Conservation (phyloP, 2,113 vertebrate genomes). For the Siphamia tubifer region DNA sequence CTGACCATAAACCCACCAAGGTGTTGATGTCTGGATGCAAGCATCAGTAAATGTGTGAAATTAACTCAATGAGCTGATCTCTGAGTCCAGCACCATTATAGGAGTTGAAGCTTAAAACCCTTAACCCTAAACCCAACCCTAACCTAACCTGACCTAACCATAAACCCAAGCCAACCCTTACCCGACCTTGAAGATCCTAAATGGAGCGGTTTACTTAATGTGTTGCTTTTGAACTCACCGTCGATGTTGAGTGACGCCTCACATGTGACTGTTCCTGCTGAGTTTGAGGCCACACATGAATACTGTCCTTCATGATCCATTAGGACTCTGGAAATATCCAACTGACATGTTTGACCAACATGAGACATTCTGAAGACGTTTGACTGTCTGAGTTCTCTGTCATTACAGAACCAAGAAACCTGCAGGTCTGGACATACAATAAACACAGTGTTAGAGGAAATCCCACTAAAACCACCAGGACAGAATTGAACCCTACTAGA, state of each 20-base stretch:
- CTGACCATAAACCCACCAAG: too few species aligned
- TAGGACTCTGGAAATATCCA: conserved; percentile 88
- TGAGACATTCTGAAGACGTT: conserved; percentile 90
- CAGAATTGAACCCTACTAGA: background rate
- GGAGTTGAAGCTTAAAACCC: too few species aligned
- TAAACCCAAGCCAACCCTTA: too few species aligned
- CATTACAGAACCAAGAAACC: conserved; percentile 89
- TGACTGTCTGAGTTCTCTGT: conserved; percentile 89
- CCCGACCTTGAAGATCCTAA: too few species aligned
- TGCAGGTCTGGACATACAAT: conserved; percentile 83
- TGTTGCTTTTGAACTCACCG: too few species aligned
- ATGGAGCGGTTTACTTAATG: too few species aligned
- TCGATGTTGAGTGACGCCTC: conserved; percentile 86
- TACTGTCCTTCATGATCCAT: conserved; percentile 87
- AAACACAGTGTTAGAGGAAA: background rate
- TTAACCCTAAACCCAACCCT: too few species aligned
- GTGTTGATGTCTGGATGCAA: too few species aligned
- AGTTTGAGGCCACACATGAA: conserved; percentile 89
- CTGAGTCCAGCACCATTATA: too few species aligned
- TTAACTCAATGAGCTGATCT: too few species aligned
- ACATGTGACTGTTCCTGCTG: conserved; percentile 90
- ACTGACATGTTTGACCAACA: conserved; percentile 87
- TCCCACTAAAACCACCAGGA: background rate
- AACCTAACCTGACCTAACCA: too few species aligned
- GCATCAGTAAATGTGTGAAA: too few species aligned